Base-by-base conservation (phyloP, 2,797 vertebrate species). In the Odontamblyopus lacepedii region DNA sequence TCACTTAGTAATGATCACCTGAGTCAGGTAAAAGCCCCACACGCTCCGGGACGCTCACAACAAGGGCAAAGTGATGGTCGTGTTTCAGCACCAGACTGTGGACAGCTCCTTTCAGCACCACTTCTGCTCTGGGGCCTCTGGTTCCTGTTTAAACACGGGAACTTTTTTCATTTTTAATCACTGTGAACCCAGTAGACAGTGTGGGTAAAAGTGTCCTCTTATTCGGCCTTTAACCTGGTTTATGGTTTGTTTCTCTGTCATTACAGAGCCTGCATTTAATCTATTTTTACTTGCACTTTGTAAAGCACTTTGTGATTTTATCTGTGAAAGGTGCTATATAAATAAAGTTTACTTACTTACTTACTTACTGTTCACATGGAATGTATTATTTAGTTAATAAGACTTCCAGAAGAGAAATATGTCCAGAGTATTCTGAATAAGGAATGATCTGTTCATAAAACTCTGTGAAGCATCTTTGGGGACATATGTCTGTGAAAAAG, bases 1-100 rank as follows among this genome's bases (percentile, higher is more conserved):
- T 95, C 92, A 93, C 94, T 97, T 98, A 96, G 95, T 92, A 96
- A 96, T 95, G 95, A 97, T 96, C 96, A 95, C 94, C 94, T 96
- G 94, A 96, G 94, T 95, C 92, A 88, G 94, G 94, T 94, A 93
- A 93, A 96, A 94, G 92, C 90, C 93, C 94, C 92, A 95, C 90
- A 93, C 92, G 94, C 93, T 94, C 89, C 89, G 93, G 93, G 93
- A 94, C 90, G 86, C 89, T 53, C 16, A 53, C 51, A 53, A 95
- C 95, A 95, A 95, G 95, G 95, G 92, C 93, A 85, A 87, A 88
- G 88, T 89, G 92, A 91, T 91, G 94, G 94, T 93, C 93, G 93
- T 92, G 95, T 95, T 95, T 93, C 94, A 95, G 95, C 94, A 94
- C 85, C 92, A 95, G 93, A 88, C 88, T 77, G 85, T 83, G 81